Conservation (phyloP, 1,140 invertebrate genomes). For the Portunus trituberculatus region DNA sequence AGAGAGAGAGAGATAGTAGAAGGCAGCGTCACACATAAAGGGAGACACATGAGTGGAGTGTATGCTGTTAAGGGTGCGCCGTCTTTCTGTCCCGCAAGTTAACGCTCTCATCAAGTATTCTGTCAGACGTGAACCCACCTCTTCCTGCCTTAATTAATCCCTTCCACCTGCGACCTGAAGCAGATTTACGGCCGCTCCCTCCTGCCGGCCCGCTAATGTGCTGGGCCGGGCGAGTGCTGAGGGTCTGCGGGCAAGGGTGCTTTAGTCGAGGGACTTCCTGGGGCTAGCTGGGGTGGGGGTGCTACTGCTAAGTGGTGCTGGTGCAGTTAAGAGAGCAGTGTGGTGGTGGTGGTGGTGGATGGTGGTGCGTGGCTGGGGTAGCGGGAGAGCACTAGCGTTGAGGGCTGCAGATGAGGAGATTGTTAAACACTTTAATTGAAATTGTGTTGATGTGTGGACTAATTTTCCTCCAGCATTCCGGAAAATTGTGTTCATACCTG, state of each 20-base stretch:
- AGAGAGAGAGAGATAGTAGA: neutral
- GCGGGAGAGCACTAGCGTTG: neutral
- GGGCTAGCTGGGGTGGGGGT: neutral
- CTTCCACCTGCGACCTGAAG: neutral
- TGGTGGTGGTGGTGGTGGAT: too few species aligned
- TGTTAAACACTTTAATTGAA: slow-evolving; percentile 4
- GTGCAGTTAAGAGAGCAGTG: neutral
- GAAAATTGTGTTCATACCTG: neutral
- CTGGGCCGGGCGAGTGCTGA: neutral
- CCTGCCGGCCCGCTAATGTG: neutral
- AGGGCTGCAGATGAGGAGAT: neutral
- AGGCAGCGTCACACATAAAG: neutral
- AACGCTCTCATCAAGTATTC: neutral
- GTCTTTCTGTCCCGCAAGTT: neutral
- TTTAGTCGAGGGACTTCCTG: too few species aligned
- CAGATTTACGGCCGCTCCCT: neutral
- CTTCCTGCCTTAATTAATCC: neutral
- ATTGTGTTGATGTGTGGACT: neutral
- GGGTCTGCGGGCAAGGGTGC: neutral
- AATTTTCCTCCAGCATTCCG: neutral
- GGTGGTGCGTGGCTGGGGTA: neutral
- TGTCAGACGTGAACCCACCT: neutral
- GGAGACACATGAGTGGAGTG: neutral
- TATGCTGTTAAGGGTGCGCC: neutral
- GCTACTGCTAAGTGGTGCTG: neutral